phyloP scores from a whole-genome alignment of 2,888 invertebrate genomes.

The Pyrrhia umbra region DNA sequence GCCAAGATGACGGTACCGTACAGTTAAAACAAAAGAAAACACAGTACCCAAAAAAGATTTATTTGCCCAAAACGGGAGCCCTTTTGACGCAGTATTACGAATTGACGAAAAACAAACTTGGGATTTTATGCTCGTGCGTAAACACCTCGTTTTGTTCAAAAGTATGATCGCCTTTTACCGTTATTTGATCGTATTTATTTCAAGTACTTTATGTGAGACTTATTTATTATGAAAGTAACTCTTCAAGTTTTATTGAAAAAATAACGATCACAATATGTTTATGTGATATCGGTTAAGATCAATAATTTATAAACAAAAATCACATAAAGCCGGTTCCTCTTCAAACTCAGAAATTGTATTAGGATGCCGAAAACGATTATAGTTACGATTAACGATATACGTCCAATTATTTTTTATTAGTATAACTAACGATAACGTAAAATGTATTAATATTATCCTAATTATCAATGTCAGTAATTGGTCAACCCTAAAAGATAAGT shows the following conservation, averaged over 20 bases:
- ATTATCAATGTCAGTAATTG: too few relatives aligned
- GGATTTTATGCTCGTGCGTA: constrained; percentile 16
- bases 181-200: constrained; percentile 27
- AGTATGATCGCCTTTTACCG: constrained; percentile 13
- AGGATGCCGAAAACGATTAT: neutral
- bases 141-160: constrained; percentile 28
- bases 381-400: too few relatives aligned
- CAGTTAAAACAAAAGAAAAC: constrained; percentile 42
- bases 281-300: too few relatives aligned
- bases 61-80: constrained; percentile 61
- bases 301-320: too few relatives aligned
- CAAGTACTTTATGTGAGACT: neutral
- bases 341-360: neutral
- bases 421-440: too few relatives aligned
- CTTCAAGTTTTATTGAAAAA: neutral
- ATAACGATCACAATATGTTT: too few relatives aligned
- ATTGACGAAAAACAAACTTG: constrained; percentile 42
- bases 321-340: too few relatives aligned
- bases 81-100: constrained; percentile 29
- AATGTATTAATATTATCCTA: too few relatives aligned
- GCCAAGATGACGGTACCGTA: constrained; percentile 42
- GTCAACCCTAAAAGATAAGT: too few relatives aligned
- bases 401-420: too few relatives aligned
- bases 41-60: constrained; percentile 46
- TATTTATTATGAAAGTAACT: constrained; percentile 9